Evolutionary conservation across 64 coral and sea anemone species (phyloP).

Genomic region (Cladopsammia gracilis): DNA sequence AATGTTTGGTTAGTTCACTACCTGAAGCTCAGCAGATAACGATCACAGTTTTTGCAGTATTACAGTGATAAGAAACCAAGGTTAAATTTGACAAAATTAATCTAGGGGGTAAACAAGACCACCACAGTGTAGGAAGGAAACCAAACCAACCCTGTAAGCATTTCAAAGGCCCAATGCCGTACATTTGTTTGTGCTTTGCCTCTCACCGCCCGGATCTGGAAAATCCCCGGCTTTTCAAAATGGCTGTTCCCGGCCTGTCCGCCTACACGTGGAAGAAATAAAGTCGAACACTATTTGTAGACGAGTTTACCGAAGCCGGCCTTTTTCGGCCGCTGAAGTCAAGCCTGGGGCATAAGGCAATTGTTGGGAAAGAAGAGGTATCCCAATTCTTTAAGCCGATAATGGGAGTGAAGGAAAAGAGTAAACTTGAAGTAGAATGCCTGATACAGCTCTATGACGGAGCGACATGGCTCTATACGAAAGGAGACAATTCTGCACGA

Average conservation of each 20-base stretch:
- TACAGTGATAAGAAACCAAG: conserved; percentile 52
- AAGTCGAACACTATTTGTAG: not conserved
- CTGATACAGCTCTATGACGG: too few species aligned
- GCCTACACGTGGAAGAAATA: not conserved
- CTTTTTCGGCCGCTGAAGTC: not conserved
- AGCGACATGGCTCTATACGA: too few species aligned
- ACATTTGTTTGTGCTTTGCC: not conserved
- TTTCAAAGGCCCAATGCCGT: conserved; percentile 66
- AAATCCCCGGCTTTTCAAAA: conserved; percentile 29
- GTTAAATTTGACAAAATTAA: conserved; percentile 61
- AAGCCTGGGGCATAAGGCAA: not conserved
- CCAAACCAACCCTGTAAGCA: conserved; percentile 36
- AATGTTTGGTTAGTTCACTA: too few species aligned
- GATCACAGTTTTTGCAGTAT: conserved; percentile 46
- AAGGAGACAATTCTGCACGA: too few species aligned
- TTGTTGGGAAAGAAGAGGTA: conserved; percentile 34
- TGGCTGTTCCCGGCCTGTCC: not conserved
- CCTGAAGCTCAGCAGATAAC: too few species aligned
- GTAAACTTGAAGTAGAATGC: conserved; percentile 26
- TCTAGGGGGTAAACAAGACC: conserved; percentile 60
- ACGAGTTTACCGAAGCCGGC: not conserved
- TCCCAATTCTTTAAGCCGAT: conserved; percentile 50
- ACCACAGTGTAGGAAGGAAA: conserved; percentile 46
- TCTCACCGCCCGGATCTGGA: not conserved
- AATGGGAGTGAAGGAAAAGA: conserved; percentile 33